Evolutionary conservation across 2,888 invertebrate genomes (phyloP), one percentile per base, ranked within the genome.

Genomic region (Ophonus ardosiacus): DNA sequence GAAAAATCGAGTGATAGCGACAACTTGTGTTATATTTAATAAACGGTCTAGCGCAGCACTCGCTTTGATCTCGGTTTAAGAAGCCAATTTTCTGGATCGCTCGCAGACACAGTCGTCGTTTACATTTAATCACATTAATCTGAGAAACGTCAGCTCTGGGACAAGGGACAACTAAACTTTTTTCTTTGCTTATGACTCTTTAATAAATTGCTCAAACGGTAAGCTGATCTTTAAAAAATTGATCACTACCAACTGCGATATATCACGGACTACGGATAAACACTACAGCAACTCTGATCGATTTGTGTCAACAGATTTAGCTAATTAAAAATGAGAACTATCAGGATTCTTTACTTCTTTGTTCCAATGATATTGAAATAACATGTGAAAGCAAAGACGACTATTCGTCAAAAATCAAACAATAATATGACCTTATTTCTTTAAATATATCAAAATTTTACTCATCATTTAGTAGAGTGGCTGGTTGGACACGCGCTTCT

Each of bases 21-120:
- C 78, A 10, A 78, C 31, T 78, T 57, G 31, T 59, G 57, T 57
- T 57, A 57, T 78, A 78, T 78, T 78, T 57, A 78, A 78, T 78
- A 78, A 78, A 78, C 76, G 78, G 78, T 56, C 18, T 21, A 57
- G 57, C 57, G 57, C 59, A 24, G 57, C n/a, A 10, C 18, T 40
- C 17, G 43, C 76, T 78, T 78, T 78, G 57, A 78, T 78, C 57
- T 78, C 10, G 10, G 51, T 57, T 78, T 57, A 43, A 10, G 78
- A 31, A 56, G 78, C 31, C 56, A 78, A 78, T 78, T 78, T 78
- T 78, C 78, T 78, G 78, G 78, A 78, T 78, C 57, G 78, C 78
- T 21, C 78, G 10, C 57, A 7, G 24, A 24, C 13, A 24, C 7
- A 57, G 24, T 78, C 78, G 57, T 78, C 78, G 57, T 78, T 59